phyloP scores from a whole-genome alignment of 2,113 vertebrate genomes.

The Otus sunia region DNA sequence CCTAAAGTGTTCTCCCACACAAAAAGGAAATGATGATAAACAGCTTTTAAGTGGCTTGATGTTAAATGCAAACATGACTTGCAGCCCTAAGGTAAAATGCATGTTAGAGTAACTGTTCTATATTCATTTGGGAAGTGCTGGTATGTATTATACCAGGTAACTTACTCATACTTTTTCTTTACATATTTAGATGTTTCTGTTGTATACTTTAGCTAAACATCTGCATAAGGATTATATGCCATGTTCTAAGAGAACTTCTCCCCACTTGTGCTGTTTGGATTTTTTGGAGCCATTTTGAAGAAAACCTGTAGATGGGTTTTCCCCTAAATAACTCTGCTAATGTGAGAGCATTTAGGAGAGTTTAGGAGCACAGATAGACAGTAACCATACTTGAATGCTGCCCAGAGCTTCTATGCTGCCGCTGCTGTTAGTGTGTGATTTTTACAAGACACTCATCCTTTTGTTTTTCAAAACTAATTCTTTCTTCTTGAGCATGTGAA shows the following conservation, averaged over 20 bases:
- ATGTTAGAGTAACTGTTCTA: conserved; percentile 35
- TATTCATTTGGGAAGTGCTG: conserved; percentile 57
- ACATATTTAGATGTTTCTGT: not conserved
- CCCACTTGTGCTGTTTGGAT: not conserved
- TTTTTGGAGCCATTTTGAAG: not conserved
- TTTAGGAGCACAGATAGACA: not conserved
- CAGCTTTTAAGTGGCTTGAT: conserved; percentile 62
- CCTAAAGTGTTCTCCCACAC: conserved; percentile 45
- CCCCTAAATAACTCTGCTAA: not conserved
- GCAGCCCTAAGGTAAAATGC: conserved; percentile 53
- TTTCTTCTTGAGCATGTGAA: not conserved
- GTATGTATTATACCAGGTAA: not conserved
- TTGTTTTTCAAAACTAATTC: not conserved
- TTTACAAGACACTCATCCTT: not conserved
- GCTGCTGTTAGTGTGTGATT: not conserved
- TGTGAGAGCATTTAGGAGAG: not conserved
- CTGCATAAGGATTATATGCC: not conserved
- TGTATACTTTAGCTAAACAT: not conserved
- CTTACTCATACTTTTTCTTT: not conserved
- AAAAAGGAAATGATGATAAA: conserved; percentile 66
- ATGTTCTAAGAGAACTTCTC: not conserved
- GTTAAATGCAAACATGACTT: conserved; percentile 64
- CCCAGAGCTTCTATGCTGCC: not conserved
- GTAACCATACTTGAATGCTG: not conserved
- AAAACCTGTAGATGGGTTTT: not conserved